Evolutionary conservation across 1,140 invertebrate genomes (phyloP), one percentile per base, ranked within the genome.

Genomic region (Drosophila takahashii): DNA sequence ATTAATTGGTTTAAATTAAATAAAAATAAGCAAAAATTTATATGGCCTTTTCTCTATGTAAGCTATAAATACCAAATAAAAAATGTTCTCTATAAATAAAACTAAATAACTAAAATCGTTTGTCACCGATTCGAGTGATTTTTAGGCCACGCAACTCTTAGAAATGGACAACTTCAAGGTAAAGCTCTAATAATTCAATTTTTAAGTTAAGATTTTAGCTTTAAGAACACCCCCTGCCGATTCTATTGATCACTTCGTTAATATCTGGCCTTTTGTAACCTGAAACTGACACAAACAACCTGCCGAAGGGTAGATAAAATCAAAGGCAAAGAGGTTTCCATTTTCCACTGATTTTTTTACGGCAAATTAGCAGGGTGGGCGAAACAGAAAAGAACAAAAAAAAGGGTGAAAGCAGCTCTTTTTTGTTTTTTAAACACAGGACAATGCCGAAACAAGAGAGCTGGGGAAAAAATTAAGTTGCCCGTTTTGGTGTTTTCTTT

Each of bases 161-260:
- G 76, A 89, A 54, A 87, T 87, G 83, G 83, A 87, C 42, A 59
- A 83, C 47, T 56, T 54, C 52, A 72, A 87, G 83, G 83, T 87
- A 87, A 87, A 83, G 53, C 37, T 44, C 13, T 27, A 45, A 44
- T 32, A 32, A 45, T 53, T 37, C 26, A 48, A 47, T 34, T 22
- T 26, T 52, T 73, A 62, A 53, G 37, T 53, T 73, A 73, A 72
- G 66, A 37, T 9, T 18, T 36, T 73, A 61, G 48, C 11, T 48
- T 45, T 73, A 72, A 73, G 56, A 41, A 48, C 3, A 15, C 16
- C 1, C 37, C 22, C 32, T 32, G 15, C 5, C 59, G 18, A 54
- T 52, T 48, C 37, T 16, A 69, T 70, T 67, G 48, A 66, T 64
- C 62, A 39, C n/a, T 26, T 26, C n/a, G 44, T 64, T 59, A 59